Conservation (phyloP, 2,888 invertebrate genomes). For the Papilio protenor region DNA sequence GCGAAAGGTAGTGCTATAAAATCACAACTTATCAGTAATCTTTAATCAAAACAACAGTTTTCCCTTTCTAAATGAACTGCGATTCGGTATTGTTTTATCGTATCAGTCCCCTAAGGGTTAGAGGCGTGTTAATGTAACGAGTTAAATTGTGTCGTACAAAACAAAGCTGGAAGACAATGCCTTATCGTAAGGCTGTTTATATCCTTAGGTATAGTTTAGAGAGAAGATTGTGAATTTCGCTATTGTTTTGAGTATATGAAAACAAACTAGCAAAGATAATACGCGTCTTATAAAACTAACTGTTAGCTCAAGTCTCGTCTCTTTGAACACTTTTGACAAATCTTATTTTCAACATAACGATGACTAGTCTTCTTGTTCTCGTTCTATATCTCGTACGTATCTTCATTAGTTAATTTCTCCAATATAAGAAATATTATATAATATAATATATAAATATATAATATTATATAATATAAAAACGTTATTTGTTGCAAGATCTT, state of each 20-base stretch:
- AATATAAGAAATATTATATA: no score
- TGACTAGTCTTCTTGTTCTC: not conserved
- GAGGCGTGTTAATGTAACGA: conserved; percentile 1
- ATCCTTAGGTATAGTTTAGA: conserved; percentile 29
- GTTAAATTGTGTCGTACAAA: conserved; percentile 18
- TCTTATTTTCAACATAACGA: not conserved
- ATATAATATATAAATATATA: no score
- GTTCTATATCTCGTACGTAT: not conserved
- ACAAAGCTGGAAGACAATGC: conserved; percentile 29
- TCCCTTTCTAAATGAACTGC: conserved; percentile 18
- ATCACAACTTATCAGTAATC: not conserved
- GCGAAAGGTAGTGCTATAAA: not conserved
- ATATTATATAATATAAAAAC: no score
- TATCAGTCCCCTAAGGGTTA: not conserved
- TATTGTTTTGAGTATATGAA: not conserved
- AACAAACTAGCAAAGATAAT: not conserved
- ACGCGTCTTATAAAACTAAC: not conserved
- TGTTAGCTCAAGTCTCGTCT: not conserved
- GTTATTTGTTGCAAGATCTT: not conserved
- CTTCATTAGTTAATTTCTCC: not conserved
- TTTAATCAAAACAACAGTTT: not conserved
- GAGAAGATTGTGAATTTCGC: not conserved
- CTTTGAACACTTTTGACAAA: no score
- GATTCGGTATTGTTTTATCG: not conserved
- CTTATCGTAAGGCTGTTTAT: conserved; percentile 38